phyloP scores from a whole-genome alignment of 2,797 vertebrate genomes.

The Sphenopsis melanotis region DNA sequence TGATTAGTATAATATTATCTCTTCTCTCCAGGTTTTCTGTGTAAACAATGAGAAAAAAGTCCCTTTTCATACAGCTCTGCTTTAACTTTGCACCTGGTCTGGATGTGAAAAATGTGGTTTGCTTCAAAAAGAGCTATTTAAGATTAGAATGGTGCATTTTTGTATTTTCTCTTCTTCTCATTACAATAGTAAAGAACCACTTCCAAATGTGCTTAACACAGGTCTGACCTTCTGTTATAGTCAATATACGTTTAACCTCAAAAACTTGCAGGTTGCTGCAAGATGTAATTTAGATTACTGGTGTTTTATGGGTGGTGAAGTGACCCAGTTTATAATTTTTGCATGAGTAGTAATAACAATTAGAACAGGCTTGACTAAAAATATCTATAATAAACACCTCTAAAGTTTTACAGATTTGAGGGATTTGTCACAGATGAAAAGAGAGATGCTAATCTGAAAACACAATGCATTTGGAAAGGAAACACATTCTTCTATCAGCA shows the following conservation, averaged over 20 bases:
- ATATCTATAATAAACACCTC: neutral
- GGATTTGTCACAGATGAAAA: neutral
- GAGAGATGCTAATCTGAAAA: neutral
- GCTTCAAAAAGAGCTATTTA: neutral
- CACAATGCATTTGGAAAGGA: neutral
- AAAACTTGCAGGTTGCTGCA: neutral
- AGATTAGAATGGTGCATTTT: neutral
- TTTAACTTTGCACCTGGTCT: neutral
- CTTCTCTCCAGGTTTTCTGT: neutral
- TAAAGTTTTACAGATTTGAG: neutral
- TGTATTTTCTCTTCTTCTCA: neutral
- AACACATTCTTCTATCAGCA: neutral
- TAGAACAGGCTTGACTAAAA: neutral
- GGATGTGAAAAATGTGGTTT: neutral
- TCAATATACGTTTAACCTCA: neutral
- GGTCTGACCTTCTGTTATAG: neutral
- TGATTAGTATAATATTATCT: neutral
- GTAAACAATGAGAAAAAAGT: neutral
- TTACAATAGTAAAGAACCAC: neutral
- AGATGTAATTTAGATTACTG: neutral
- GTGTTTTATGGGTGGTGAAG: fast-evolving
- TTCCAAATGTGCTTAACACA: neutral
- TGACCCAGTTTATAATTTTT: neutral
- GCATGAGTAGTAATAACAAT: neutral
- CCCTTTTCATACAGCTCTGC: neutral